phyloP scores from a whole-genome alignment of 2,888 invertebrate genomes.

The Myopa testacea region DNA sequence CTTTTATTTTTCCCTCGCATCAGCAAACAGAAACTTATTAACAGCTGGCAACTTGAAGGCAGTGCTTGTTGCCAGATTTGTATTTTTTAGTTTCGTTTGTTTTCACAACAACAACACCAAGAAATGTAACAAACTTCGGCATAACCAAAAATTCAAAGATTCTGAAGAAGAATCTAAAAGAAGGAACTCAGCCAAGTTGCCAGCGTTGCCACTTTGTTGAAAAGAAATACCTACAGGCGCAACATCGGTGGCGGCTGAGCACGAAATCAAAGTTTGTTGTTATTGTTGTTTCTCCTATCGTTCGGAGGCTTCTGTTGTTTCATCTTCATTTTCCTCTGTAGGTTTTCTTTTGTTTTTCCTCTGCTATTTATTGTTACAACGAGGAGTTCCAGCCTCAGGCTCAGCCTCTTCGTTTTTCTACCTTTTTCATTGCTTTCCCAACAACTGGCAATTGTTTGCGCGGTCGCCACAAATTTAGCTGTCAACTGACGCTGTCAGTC shows the following conservation, averaged over 20 bases:
- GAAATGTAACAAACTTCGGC: not conserved
- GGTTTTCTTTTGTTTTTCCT: not conserved
- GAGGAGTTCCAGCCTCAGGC: too few species aligned
- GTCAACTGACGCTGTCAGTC: not conserved
- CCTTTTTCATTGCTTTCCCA: not conserved
- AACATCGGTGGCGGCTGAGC: not conserved
- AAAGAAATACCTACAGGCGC: not conserved
- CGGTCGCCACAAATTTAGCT: not conserved
- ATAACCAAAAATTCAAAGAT: not conserved
- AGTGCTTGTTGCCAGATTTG: not conserved
- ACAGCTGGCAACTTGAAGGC: not conserved
- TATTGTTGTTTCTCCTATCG: not conserved
- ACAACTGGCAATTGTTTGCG: not conserved
- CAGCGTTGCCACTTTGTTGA: conserved; percentile 6
- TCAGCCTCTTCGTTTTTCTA: not conserved
- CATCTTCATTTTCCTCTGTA: not conserved
- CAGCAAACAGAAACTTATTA: conserved; percentile 2
- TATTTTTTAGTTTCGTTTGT: not conserved
- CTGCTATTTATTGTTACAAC: too few species aligned
- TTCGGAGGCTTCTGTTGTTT: not conserved
- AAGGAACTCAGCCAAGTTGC: not conserved
- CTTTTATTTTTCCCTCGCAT: not conserved
- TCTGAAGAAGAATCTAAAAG: not conserved
- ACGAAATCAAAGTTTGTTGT: conserved; percentile 8
- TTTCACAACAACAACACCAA: not conserved